phyloP scores from a whole-genome alignment of 1,140 invertebrate species.

The Tetramorium parvispinum region DNA sequence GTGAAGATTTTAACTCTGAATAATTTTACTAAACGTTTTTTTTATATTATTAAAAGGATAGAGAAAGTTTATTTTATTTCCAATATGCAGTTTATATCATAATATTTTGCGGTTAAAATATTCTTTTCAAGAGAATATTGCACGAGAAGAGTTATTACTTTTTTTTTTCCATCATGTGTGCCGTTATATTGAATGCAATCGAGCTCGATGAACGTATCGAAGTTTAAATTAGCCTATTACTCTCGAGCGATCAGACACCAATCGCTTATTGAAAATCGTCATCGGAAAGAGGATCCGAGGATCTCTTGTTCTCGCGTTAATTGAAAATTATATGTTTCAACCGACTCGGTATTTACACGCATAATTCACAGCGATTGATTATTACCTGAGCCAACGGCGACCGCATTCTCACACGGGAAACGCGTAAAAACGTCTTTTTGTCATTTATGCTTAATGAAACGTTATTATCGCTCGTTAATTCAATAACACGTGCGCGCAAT shows the following conservation, averaged over 20 bases:
- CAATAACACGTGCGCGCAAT: background rate
- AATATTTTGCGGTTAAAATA: background rate
- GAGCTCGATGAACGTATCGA: conserved; percentile 2
- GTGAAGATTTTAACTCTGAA: background rate
- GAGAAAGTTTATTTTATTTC: background rate
- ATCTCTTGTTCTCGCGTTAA: background rate
- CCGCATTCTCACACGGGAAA: background rate
- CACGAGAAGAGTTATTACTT: background rate
- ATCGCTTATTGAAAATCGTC: conserved; percentile 27
- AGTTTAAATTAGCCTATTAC: conserved; percentile 37
- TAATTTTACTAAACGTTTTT: background rate
- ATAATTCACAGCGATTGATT: conserved; percentile 26
- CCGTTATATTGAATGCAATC: background rate
- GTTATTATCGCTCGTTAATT: conserved; percentile 29
- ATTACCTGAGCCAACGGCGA: background rate
- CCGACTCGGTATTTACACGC: background rate
- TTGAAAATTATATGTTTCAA: conserved; percentile 18
- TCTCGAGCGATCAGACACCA: background rate
- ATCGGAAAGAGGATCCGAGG: background rate
- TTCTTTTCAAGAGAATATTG: background rate
- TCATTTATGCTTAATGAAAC: conserved; percentile 14
- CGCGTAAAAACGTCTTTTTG: background rate
- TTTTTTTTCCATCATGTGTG: background rate
- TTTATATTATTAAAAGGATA: background rate
- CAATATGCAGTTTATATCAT: background rate